Conservation (phyloP, 2,888 invertebrate genomes). For the Agonopterix subpropinquella region DNA sequence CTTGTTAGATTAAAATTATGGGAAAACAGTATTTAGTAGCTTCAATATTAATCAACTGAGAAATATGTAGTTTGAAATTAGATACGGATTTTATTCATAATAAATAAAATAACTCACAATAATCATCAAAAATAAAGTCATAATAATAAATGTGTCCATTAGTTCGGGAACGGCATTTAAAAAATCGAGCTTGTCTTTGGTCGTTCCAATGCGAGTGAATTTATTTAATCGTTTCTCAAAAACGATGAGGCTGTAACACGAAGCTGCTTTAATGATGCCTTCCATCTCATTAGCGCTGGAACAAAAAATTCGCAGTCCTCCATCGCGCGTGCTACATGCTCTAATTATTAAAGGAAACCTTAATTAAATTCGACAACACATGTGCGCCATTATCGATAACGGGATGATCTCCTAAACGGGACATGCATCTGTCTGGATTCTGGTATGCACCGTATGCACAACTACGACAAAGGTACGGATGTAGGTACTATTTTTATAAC, state of each 20-base stretch:
- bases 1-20: not conserved
- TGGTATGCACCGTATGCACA: too few species aligned
- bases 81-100: too few species aligned
- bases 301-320: conserved; percentile 19
- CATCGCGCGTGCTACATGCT: not conserved
- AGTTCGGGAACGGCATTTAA: conserved; percentile 3
- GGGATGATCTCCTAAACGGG: conserved; percentile 14
- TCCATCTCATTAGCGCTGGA: conserved; percentile 20
- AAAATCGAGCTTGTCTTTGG: conserved; percentile 5
- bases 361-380: conserved; percentile 18
- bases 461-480: too few species aligned
- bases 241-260: conserved; percentile 18
- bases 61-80: too few species aligned
- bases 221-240: conserved; percentile 24
- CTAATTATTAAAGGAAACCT: conserved; percentile 12
- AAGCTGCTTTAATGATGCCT: conserved; percentile 22
- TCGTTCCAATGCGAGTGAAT: conserved; percentile 4
- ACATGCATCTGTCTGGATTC: too few species aligned
- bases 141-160: conserved; percentile 7
- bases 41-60: too few species aligned
- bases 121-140: conserved; percentile 3
- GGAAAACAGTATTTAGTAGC: too few species aligned
- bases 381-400: conserved; percentile 14
- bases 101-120: too few species aligned
- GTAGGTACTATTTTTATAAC: too few species aligned